phyloP scores from a whole-genome alignment of 1,140 invertebrate genomes.

The Hormaphis cornu region DNA sequence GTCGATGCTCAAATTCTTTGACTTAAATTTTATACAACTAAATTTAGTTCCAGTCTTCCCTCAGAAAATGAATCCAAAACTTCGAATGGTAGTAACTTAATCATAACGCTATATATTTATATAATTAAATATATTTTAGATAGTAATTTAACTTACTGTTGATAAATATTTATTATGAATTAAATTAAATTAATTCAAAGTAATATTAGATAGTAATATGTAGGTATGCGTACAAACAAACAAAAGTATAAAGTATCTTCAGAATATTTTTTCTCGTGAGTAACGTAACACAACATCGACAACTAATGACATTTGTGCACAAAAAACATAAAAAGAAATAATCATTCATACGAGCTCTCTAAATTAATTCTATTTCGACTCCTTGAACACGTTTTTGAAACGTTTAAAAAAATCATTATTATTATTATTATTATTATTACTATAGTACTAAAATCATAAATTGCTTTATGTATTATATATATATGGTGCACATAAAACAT shows the following conservation, averaged over 20 bases:
- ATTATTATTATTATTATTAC: neutral
- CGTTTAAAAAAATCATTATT: neutral
- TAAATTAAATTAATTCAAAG: too few relatives aligned
- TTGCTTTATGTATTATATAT: constrained; percentile 18
- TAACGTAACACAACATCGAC: neutral
- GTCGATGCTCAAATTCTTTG: constrained; percentile 32
- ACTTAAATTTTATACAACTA: constrained; percentile 9
- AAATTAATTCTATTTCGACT: too few relatives aligned
- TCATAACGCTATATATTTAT: too few relatives aligned
- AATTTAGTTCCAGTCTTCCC: constrained; percentile 29
- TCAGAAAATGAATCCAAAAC: neutral
- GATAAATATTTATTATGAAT: constrained; percentile 3
- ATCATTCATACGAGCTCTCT: neutral
- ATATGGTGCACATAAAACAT: constrained; percentile 9
- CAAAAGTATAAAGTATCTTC: too few relatives aligned
- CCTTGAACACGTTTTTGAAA: neutral
- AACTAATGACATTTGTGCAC: neutral
- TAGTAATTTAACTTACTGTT: too few relatives aligned
- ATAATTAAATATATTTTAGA: too few relatives aligned
- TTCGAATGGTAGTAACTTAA: constrained; percentile 7
- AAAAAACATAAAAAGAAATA: too few relatives aligned
- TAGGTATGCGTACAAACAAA: too few relatives aligned
- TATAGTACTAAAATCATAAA: neutral
- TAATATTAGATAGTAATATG: too few relatives aligned
- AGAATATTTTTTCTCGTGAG: too few relatives aligned